A percentile compares a stretch with the other conserved stretches of the same genome.
Evolutionary conservation across 1,140 invertebrate genomes (phyloP).

Genomic region (Saccostrea echinata): DNA sequence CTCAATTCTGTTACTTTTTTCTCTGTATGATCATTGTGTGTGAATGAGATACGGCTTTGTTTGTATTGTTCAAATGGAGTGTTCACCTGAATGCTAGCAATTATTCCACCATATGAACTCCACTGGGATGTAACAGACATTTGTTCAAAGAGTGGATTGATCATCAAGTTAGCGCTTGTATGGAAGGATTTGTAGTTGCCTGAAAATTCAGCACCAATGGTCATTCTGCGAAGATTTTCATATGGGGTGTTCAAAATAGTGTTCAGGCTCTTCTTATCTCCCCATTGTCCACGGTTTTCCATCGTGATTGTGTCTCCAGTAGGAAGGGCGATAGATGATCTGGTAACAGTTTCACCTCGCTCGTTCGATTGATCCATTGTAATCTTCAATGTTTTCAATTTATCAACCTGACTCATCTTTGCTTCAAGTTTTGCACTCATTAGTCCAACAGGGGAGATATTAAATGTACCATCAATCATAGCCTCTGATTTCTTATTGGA

Average conservation of each 20-base stretch:
- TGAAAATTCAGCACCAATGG: constrained; percentile 46
- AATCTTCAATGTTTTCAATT: not conserved
- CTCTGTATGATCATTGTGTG: constrained; percentile 30
- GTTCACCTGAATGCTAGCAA: constrained; percentile 58
- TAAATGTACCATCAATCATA: not conserved
- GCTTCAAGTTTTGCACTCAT: constrained; percentile 35
- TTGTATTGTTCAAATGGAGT: constrained; percentile 56
- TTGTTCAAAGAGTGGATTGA: constrained; percentile 49
- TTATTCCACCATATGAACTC: constrained; percentile 55
- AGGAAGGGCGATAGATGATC: not conserved
- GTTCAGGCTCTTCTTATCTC: constrained; percentile 44
- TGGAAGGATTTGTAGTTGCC: constrained; percentile 51
- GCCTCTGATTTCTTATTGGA: not conserved
- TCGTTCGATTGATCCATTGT: not conserved
- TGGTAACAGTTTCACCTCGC: constrained; percentile 5
- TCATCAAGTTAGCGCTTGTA: constrained; percentile 54
- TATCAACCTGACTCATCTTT: not conserved
- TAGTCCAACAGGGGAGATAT: not conserved
- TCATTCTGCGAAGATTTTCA: constrained; percentile 47
- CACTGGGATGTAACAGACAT: constrained; percentile 44
- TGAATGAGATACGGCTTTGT: constrained; percentile 50
- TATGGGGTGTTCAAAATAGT: constrained; percentile 54
- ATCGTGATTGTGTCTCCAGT: constrained; percentile 27
- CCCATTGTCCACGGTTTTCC: constrained; percentile 50
- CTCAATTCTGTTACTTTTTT: constrained; percentile 50